Evolutionary conservation across 1,140 invertebrate genomes (phyloP).

Genomic region (Drosophila oshimai): DNA sequence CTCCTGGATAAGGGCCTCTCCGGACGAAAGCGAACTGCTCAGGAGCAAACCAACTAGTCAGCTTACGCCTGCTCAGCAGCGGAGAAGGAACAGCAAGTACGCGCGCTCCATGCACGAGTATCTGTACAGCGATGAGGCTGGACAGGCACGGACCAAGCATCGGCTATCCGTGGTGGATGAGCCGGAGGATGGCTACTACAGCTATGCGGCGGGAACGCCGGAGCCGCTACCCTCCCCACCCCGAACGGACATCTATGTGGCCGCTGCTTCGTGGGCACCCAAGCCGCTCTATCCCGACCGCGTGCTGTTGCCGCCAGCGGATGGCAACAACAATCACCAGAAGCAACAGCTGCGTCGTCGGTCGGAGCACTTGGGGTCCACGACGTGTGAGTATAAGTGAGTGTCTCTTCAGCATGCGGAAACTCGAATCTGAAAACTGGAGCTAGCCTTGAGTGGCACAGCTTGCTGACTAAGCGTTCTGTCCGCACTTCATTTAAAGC

Average conservation of each 20-base stretch:
- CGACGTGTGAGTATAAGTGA: constrained; percentile 81
- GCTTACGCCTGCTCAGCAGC: constrained; percentile 52
- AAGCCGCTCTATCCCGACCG: constrained; percentile 84
- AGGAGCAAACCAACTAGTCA: constrained; percentile 35
- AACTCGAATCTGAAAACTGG: constrained; percentile 29
- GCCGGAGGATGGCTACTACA: constrained; percentile 77
- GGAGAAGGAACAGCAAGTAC: constrained; percentile 65
- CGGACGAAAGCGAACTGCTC: constrained; percentile 43
- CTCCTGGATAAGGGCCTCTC: constrained; percentile 64
- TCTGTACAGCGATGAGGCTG: constrained; percentile 62
- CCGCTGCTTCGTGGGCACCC: constrained; percentile 85
- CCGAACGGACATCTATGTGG: constrained; percentile 84
- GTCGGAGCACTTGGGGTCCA: constrained; percentile 76
- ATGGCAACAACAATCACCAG: constrained; percentile 40
- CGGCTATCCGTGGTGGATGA: constrained; percentile 65
- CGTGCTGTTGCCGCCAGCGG: constrained; percentile 55
- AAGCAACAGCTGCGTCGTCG: constrained; percentile 58
- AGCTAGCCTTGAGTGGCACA: constrained; percentile 44
- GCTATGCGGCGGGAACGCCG: constrained; percentile 71
- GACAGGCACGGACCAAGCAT: constrained; percentile 43
- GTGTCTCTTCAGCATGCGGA: constrained; percentile 56
- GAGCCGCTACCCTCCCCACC: constrained; percentile 47
- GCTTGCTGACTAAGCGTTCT: constrained; percentile 68
- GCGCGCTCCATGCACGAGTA: constrained; percentile 78
- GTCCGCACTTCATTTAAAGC: constrained; percentile 63